Conservation (phyloP, 2,888 invertebrate species). For the Chymomyza caudatula region DNA sequence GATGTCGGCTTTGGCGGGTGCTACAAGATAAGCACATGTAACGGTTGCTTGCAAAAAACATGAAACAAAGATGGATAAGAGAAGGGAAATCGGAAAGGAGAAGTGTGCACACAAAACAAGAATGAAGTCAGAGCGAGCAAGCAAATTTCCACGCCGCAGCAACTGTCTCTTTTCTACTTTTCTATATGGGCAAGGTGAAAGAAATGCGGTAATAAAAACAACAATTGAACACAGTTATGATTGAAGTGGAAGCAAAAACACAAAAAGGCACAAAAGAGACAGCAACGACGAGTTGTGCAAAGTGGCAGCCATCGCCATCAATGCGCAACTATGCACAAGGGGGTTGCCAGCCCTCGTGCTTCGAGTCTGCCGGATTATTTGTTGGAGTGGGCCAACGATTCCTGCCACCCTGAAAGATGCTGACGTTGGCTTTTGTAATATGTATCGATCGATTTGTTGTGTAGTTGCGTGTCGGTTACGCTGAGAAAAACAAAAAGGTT, state of each 20-base stretch:
- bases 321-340: constrained; percentile 52
- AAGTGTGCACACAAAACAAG: constrained; percentile 26
- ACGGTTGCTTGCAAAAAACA: constrained; percentile 49
- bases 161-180: constrained; percentile 7
- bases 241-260: constrained; percentile 65
- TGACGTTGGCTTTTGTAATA: constrained; percentile 61
- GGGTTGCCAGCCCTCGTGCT: constrained; percentile 13
- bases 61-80: constrained; percentile 30
- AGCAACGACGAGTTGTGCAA: constrained; percentile 23
- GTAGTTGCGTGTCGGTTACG: constrained; percentile 8
- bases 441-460: constrained; percentile 68
- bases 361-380: neutral
- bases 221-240: constrained; percentile 73
- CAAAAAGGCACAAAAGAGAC: constrained; percentile 32
- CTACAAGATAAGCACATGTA: constrained; percentile 61
- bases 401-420: constrained; percentile 32
- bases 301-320: constrained; percentile 43
- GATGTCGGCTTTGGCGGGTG: constrained; percentile 27
- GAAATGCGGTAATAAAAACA: constrained; percentile 70
- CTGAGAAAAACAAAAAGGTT: neutral
- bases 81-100: constrained; percentile 31
- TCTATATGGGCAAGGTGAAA: constrained; percentile 48
- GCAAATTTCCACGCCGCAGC: constrained; percentile 25
- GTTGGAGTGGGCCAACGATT: neutral
- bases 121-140: constrained; percentile 26